Evolutionary conservation across 2,888 invertebrate species (phyloP), one percentile per base, ranked within the genome.

Genomic region (Mythimna vitellina): DNA sequence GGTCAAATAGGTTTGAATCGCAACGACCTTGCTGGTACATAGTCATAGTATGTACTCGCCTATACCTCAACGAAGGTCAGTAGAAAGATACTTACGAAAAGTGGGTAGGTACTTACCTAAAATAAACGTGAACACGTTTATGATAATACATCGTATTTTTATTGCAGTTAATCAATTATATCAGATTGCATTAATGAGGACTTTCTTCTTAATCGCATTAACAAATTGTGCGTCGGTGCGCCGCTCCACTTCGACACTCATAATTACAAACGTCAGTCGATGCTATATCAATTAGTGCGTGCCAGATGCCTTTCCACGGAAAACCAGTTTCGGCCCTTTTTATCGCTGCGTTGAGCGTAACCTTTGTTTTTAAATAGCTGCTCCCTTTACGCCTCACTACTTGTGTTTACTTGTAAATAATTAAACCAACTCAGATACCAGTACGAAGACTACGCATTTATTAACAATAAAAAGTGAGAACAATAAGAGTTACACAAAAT

Each of bases 201-300:
- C 70, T 74, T 76, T 73, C 83, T 73, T 79, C 80, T 77, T 65
- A 71, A 78, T 76, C 75, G 77, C 73, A 76, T 79, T 72, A 75
- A 76, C 71, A 76, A 83, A 76, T 85, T 79, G 73, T 83, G 38
- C 71, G 84, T 69, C 65, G 73, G 73, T 80, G 64, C 76, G 49
- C 65, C 81, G 83, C 84, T 84, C 86, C 82, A 84, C 76, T 80
- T 86, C 81, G 70, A 81, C 78, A 74, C 65, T 73, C 82, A 88
- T 89, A 89, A 93, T 93, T 92, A 91, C 87, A 86, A 89, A 91
- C 90, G 90, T 90, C 91, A 91, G 91, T 92, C 89, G 92, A 93
- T 92, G 92, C 90, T 87, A 91, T 94, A 93, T 93, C 93, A 95
- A 95, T 95, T 95, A 95, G 93, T 92, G 89, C 92, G 93, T 92